These are phyloP conservation scores for Apamea epomidion DNA, from an alignment of 2,888 invertebrate genomes.

Conservation along the genomic window DNA sequence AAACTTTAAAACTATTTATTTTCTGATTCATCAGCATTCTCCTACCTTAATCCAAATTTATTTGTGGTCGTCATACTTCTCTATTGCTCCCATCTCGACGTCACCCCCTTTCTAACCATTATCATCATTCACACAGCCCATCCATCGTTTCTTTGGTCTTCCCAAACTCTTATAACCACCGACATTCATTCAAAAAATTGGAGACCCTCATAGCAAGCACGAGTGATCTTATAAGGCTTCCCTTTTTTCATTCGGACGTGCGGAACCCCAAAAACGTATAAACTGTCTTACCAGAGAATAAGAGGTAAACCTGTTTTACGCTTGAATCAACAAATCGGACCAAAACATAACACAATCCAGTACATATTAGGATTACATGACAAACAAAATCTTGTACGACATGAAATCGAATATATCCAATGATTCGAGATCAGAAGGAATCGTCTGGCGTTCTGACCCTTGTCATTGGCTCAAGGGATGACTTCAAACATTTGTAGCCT, in stretches of 20 bases:
- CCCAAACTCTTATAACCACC: too few relatives aligned
- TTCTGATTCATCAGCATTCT: too few relatives aligned
- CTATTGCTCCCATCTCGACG: too few relatives aligned
- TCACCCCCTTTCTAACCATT: too few relatives aligned
- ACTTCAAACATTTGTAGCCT: conserved; percentile 21
- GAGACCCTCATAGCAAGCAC: background rate
- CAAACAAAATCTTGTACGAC: conserved; percentile 21
- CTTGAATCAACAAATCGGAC: background rate
- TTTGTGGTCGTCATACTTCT: too few relatives aligned
- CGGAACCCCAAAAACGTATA: background rate
- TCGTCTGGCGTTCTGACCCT: conserved; percentile 28
- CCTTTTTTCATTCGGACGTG: background rate
- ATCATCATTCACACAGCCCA: too few relatives aligned
- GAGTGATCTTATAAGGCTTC: background rate
- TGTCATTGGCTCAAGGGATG: conserved; percentile 38
- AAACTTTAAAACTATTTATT: too few relatives aligned
- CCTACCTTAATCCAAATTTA: too few relatives aligned
- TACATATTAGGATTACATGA: background rate
- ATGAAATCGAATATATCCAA: conserved; percentile 30
- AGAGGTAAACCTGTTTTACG: background rate
- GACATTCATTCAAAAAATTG: too few relatives aligned
- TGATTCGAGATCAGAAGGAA: conserved; percentile 25
- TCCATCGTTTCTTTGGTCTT: too few relatives aligned
- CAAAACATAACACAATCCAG: conserved; percentile 29
- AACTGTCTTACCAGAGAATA: background rate